phyloP scores from a whole-genome alignment of 1,140 invertebrate species.

The Pachypsylla venusta region DNA sequence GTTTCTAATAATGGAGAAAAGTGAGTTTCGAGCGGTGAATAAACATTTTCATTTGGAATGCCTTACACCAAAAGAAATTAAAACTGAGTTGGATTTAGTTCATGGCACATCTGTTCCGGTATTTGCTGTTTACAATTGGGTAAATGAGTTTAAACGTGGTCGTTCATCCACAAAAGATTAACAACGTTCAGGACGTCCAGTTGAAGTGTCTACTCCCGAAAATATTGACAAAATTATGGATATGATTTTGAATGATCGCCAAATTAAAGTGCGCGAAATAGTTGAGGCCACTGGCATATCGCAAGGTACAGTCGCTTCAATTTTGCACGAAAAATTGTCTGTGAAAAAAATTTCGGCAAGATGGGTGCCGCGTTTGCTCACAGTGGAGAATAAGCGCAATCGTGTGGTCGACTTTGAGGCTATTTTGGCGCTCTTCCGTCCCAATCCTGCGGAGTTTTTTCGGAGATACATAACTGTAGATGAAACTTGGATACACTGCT shows the following conservation, averaged over 20 bases:
- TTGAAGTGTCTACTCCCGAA: constrained; percentile 19
- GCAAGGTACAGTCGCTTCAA: background rate
- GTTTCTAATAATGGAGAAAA: constrained; percentile 14
- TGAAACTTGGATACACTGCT: constrained; percentile 24
- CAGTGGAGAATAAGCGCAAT: constrained; percentile 20
- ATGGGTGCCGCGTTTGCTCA: constrained; percentile 25
- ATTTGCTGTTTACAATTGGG: constrained; percentile 20
- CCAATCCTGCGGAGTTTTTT: constrained; percentile 17
- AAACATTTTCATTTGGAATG: constrained; percentile 18
- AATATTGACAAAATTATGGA: constrained; percentile 20
- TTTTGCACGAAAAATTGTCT: constrained; percentile 7
- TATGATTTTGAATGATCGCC: background rate
- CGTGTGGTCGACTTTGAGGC: constrained; percentile 7
- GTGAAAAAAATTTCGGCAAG: constrained; percentile 21
- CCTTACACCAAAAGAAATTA: constrained; percentile 17
- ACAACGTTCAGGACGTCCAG: constrained; percentile 16
- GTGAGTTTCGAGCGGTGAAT: background rate
- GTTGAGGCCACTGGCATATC: constrained; percentile 7
- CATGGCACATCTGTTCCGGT: constrained; percentile 16
- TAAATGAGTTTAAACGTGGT: constrained; percentile 23
- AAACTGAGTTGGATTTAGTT: constrained; percentile 19
- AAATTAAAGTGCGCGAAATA: constrained; percentile 6
- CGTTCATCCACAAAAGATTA: constrained; percentile 22
- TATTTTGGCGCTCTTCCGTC: constrained; percentile 13
- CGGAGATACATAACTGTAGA: constrained; percentile 22